These are phyloP conservation scores for Dasyornis broadbenti DNA, from an alignment of 2,113 vertebrate species.

Conservation along the genomic window DNA sequence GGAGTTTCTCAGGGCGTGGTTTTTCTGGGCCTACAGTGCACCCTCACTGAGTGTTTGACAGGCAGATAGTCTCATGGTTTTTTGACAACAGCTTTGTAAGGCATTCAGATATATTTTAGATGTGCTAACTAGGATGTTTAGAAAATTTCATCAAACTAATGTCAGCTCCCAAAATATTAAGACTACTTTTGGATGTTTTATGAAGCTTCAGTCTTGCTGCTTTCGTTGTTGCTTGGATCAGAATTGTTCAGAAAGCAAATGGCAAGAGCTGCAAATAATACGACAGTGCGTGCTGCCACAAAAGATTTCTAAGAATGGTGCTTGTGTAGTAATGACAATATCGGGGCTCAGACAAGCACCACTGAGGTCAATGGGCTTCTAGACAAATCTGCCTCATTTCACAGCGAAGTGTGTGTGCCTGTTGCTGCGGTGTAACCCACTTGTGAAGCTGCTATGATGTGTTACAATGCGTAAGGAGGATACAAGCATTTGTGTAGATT, in stretches of 20 bases:
- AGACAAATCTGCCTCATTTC: neutral
- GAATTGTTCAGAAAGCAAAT: neutral
- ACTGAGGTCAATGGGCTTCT: neutral
- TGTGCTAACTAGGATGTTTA: neutral
- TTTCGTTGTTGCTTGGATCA: neutral
- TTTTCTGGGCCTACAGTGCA: neutral
- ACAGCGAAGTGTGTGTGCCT: neutral
- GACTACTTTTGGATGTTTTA: neutral
- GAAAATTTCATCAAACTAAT: neutral
- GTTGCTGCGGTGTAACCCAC: neutral
- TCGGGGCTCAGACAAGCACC: rapidly evolving
- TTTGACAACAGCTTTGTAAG: neutral
- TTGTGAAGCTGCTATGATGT: neutral
- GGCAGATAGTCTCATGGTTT: neutral
- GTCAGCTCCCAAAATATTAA: neutral
- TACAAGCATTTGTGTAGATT: neutral
- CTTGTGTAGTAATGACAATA: neutral
- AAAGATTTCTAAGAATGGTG: neutral
- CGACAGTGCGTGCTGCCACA: neutral
- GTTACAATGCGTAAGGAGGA: neutral
- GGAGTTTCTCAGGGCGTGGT: neutral
- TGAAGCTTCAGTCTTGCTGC: neutral
- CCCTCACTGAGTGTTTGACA: neutral
- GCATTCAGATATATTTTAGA: neutral
- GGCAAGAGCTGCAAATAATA: neutral